These are phyloP conservation scores for Batillaria attramentaria DNA, from an alignment of 1,140 invertebrate genomes.

Conservation along the genomic window DNA sequence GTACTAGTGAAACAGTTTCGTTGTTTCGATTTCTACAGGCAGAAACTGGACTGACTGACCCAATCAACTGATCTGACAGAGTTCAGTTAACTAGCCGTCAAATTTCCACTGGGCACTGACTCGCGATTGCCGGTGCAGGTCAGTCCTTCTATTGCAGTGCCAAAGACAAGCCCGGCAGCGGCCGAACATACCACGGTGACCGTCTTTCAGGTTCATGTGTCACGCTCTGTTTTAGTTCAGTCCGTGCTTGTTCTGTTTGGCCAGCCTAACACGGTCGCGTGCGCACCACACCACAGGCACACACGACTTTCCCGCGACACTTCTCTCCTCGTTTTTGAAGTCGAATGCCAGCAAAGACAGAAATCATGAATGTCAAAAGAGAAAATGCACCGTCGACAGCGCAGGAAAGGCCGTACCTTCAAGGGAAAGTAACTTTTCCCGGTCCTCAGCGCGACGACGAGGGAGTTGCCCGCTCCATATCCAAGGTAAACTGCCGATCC, in stretches of 20 bases:
- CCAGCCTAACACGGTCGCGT: constrained; percentile 7
- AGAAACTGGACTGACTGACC: too few relatives aligned
- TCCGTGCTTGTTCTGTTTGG: background rate
- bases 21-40: too few relatives aligned
- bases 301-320: background rate
- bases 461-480: constrained; percentile 25
- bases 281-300: background rate
- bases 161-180: too few relatives aligned
- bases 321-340: background rate
- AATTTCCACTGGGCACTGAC: too few relatives aligned
- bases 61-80: too few relatives aligned
- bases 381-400: constrained; percentile 4
- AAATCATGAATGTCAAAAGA: background rate
- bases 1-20: too few relatives aligned
- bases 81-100: too few relatives aligned
- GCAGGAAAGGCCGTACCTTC: constrained; percentile 5
- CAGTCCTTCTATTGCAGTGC: too few relatives aligned
- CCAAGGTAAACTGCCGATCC: constrained; percentile 35
- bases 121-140: too few relatives aligned
- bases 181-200: background rate
- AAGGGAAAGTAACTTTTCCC: constrained; percentile 18
- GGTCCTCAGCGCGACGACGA: background rate
- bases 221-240: background rate
- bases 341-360: background rate
- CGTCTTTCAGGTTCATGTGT: background rate